phyloP scores from a whole-genome alignment of 2,113 vertebrate genomes.

The Sphaerodactylus townsendi region DNA sequence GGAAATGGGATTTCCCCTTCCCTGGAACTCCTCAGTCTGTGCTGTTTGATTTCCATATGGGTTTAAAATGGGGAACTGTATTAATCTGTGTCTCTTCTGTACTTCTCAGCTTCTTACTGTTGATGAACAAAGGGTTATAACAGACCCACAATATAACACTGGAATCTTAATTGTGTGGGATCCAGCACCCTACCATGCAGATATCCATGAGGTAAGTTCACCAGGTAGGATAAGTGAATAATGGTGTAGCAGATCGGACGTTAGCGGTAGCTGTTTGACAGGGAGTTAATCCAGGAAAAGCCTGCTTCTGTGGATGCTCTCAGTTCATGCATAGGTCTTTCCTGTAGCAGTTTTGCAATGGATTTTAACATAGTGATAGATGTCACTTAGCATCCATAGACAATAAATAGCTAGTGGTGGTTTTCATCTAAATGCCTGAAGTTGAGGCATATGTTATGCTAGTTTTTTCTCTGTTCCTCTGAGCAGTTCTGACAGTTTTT shows the following conservation, averaged over 20 bases:
- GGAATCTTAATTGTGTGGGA: slow-evolving; percentile 82
- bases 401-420: too few relatives aligned
- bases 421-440: too few relatives aligned
- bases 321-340: not conserved
- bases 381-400: too few relatives aligned
- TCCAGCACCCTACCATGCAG: slow-evolving; percentile 77
- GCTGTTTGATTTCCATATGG: not conserved
- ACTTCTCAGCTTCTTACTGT: slow-evolving; percentile 73
- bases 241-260: not conserved
- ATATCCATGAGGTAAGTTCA: slow-evolving; percentile 74
- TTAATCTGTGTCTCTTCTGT: slow-evolving; percentile 35
- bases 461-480: not conserved
- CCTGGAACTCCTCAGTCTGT: too few relatives aligned
- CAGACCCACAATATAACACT: slow-evolving; percentile 71
- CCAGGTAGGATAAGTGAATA: slow-evolving; percentile 19
- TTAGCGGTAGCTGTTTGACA: not conserved
- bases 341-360: not conserved
- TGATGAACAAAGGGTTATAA: slow-evolving; percentile 66
- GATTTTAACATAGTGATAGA: too few relatives aligned
- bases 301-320: not conserved
- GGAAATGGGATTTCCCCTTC: too few relatives aligned
- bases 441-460: not conserved
- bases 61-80: not conserved
- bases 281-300: not conserved
- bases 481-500: not conserved